These are phyloP conservation scores for Oreochromis tanganicae DNA, from an alignment of 2,113 vertebrate species.

Conservation along the genomic window DNA sequence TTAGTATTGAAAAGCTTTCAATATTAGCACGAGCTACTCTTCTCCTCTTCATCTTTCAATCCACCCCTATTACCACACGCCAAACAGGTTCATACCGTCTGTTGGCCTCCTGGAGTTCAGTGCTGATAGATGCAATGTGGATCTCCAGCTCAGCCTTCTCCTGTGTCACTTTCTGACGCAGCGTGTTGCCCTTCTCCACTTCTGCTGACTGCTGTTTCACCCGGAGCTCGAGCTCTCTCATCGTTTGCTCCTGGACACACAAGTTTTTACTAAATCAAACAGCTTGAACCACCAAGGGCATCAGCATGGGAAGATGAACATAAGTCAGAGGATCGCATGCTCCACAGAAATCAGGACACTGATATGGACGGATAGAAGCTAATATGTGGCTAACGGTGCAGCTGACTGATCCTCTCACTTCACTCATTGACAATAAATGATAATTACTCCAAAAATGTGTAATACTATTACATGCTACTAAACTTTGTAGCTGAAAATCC, in stretches of 20 bases:
- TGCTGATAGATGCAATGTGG: conserved; percentile 67
- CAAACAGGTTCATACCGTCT: conserved; percentile 68
- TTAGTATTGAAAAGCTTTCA: not conserved
- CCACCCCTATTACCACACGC: not conserved
- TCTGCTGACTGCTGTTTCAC: conserved; percentile 85
- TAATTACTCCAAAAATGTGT: not conserved
- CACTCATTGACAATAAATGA: not conserved
- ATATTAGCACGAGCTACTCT: not conserved
- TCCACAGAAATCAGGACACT: not conserved
- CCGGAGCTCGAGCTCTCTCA: conserved; percentile 81
- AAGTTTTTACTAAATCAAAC: conserved; percentile 8
- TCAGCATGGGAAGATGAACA: not conserved
- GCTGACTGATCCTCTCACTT: not conserved
- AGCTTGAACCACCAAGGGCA: not conserved
- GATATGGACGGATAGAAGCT: not conserved
- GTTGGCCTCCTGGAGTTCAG: conserved; percentile 83
- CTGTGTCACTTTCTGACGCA: conserved; percentile 81
- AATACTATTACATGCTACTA: not conserved
- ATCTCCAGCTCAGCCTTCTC: conserved; percentile 85
- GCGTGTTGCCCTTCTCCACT: conserved; percentile 79
- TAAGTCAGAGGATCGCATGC: not conserved
- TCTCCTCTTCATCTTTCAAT: not conserved
- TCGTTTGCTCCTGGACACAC: conserved; percentile 75
- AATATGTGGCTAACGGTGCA: not conserved
- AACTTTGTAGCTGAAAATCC: not conserved